Conservation (phyloP, 2,888 invertebrate species). For the Eupithecia insigniata region DNA sequence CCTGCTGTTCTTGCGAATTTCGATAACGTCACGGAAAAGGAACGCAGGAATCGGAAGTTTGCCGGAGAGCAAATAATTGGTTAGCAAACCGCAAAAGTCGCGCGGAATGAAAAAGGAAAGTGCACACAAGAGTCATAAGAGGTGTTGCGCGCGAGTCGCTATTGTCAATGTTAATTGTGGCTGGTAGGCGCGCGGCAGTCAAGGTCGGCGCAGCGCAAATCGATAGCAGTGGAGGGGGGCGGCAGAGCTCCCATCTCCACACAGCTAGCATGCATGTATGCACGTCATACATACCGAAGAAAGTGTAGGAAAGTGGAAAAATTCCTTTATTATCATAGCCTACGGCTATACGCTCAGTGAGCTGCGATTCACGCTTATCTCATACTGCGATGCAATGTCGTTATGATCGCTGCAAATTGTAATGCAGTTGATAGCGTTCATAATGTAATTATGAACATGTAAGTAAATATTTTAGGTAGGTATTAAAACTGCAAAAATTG, state of each 20-base stretch:
- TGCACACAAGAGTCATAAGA: constrained; percentile 49
- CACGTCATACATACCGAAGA: constrained; percentile 66
- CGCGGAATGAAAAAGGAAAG: constrained; percentile 60
- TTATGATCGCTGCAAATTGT: constrained; percentile 13
- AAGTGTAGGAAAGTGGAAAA: constrained; percentile 79
- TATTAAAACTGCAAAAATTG: constrained; percentile 11
- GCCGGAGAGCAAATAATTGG: neutral
- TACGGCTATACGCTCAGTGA: constrained; percentile 55
- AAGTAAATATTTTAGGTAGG: constrained; percentile 13
- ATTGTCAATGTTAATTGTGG: constrained; percentile 77
- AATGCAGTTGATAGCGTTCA: constrained; percentile 8
- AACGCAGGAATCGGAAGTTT: neutral
- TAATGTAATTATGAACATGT: neutral
- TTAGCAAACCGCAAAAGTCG: constrained; percentile 12
- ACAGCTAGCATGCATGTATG: constrained; percentile 63
- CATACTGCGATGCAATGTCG: constrained; percentile 40
- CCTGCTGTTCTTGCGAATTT: constrained; percentile 17
- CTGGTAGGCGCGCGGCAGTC: constrained; percentile 69
- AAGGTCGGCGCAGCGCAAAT: constrained; percentile 76
- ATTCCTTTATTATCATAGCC: constrained; percentile 69
- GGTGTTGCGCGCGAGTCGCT: constrained; percentile 69
- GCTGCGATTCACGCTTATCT: constrained; percentile 50
- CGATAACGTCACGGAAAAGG: neutral
- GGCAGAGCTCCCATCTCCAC: constrained; percentile 54
- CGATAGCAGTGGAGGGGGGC: constrained; percentile 64